Base-by-base conservation (phyloP, 2,113 vertebrate genomes). In the Micronycteris hirsuta region DNA sequence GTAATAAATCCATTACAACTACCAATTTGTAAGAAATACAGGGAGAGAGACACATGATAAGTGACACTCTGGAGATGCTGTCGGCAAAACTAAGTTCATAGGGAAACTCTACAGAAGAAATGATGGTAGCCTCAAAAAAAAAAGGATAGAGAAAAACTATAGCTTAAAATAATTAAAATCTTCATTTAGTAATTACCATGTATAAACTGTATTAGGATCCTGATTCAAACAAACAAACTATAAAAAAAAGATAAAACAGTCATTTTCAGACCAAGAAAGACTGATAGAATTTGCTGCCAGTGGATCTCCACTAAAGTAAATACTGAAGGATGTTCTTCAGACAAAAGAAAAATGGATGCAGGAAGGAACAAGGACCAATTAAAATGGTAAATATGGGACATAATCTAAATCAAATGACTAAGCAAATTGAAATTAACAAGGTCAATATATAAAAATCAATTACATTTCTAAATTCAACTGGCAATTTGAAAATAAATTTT, bases 181-280 rank as follows among this genome's bases (percentile, higher is more conserved):
- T 58, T 63, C 52, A 20, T 61, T 65, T 78, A 20, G 0, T 24
- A 77, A 54, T 73, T 71, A n/a, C 3, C 12, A 84, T 71, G 6
- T 71, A 28, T 78, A 47, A 9, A 45, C 13, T 63, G 36, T 38
- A 33, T 54, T 71, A 61, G 41, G 36, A n/a, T 54, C 43, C 24
- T 24, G 8, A 76, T 70, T 87, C 49, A 94, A 93, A 81, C n/a
- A 89, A 89, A 81, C 28, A n/a, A 71, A 71, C 36, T 71, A 4
- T 38, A 10, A 73, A 86, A 68, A 91, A 70, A 38, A 49, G 15
- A 67, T 65, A 91, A 93, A 74, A 41, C 17, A 74, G 41, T 54
- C 41, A 91, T 88, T 94, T 82, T 90, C 77, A 70, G 14, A 82
- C 31, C 74, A 87, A 89, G 19, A 87, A 83, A 68, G 76, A 68